Evolutionary conservation across 1,140 invertebrate species (phyloP), one percentile per base, ranked within the genome.

Genomic region (Zaprionus camerounensis): DNA sequence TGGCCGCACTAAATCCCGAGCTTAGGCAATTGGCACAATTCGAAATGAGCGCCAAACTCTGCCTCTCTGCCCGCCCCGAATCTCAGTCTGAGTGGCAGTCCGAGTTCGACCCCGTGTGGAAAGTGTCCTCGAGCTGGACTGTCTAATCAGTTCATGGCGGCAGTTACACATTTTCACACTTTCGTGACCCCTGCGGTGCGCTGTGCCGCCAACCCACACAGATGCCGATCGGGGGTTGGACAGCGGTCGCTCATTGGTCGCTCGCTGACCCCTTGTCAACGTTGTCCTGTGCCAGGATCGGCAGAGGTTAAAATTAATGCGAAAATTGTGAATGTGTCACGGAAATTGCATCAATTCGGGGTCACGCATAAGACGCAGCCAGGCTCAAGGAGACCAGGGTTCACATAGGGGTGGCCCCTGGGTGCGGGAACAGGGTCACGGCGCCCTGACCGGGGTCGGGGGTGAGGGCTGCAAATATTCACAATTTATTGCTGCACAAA

Each of bases 241-340:
- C 71, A 51, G 41, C 34, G 51, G 28, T 51, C 65, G 81, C 73
- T 79, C 78, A 78, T 66, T 67, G 71, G 53, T 56, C 24, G 26
- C 15, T 12, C 75, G 76, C 84, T 85, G 84, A 90, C 84, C 84
- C 84, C 84, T 88, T 87, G 84, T 87, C 84, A 87, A 66, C 81
- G 58, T 76, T 71, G 51, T 56, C 15, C 65, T 31, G 65, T 41
- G 73, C 22, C n/a, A 53, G 58, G 46, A 71, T 59, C 44, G 73
- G 46, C 81, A 68, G 80, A 88, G 84, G 84, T 90, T 88, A 79
- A 79, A 90, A 90, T 88, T 88, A 87, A 90, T 90, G 84, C 85
- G 84, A 90, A 87, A 71, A 86, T 53, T 86, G 82, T 65, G 83
- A 82, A 88, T 87, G 78, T 83, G 78, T 64, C 78, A 78, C 75